phyloP scores from a whole-genome alignment of 2,797 vertebrate species.

The Pelobates cultripes region DNA sequence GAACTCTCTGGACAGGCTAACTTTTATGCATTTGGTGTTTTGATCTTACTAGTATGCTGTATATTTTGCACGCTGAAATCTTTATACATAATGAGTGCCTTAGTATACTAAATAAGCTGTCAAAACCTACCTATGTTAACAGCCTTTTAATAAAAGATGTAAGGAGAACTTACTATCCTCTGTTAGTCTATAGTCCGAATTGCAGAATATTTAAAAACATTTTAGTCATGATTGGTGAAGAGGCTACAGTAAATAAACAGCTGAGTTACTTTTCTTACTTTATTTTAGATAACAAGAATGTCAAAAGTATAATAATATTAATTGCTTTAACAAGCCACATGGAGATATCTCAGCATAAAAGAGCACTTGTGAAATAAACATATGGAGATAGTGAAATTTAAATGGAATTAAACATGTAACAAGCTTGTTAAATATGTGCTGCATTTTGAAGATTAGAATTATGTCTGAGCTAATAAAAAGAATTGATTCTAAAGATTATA shows the following conservation, averaged over 20 bases:
- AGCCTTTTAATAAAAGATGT: too few species aligned
- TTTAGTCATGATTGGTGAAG: too few species aligned
- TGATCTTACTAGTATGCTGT: too few species aligned
- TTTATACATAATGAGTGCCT: too few species aligned
- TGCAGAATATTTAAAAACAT: neutral
- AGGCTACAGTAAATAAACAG: too few species aligned
- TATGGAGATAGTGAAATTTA: constrained; percentile 8
- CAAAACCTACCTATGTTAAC: too few species aligned
- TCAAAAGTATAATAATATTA: constrained; percentile 15
- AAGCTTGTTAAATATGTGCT: neutral
- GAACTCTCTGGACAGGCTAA: too few species aligned
- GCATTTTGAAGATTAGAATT: constrained; percentile 27
- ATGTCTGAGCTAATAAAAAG: constrained; percentile 35
- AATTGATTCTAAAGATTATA: constrained; percentile 50
- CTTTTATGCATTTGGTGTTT: too few species aligned
- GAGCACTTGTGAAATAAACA: constrained; percentile 18
- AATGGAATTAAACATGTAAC: constrained; percentile 21
- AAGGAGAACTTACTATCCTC: too few species aligned
- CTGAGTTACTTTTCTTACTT: neutral
- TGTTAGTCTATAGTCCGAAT: too few species aligned
- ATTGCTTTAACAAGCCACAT: neutral
- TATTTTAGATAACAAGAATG: constrained; percentile 1
- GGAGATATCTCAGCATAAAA: neutral
- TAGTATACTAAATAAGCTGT: too few species aligned
- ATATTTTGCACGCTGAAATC: too few species aligned